phyloP scores from a whole-genome alignment of 2,113 vertebrate genomes.

The Crocuta crocuta region DNA sequence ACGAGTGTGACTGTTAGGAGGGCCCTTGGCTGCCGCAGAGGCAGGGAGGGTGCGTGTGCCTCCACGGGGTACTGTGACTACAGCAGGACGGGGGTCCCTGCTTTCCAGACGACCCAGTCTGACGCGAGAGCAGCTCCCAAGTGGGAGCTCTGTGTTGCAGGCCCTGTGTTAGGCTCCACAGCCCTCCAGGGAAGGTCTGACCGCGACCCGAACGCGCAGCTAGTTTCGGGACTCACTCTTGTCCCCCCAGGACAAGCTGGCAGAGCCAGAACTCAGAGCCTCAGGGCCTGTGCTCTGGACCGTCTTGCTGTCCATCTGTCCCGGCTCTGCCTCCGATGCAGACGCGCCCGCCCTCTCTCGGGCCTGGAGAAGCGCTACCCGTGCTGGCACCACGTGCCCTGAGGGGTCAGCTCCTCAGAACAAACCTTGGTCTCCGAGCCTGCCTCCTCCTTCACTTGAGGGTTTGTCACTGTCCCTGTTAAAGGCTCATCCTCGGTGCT shows the following conservation, averaged over 20 bases:
- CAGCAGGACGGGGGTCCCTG: not conserved
- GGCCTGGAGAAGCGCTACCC: not conserved
- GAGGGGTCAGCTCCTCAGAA: not conserved
- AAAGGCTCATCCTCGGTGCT: not conserved
- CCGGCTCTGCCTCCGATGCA: not conserved
- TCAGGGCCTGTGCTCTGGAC: not conserved
- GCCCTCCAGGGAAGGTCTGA: not conserved
- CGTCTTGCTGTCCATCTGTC: not conserved
- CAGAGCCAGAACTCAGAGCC: not conserved
- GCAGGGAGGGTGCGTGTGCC: not conserved
- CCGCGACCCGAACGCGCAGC: not conserved
- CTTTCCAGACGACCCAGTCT: not conserved
- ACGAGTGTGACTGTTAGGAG: not conserved
- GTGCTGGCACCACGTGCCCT: not conserved
- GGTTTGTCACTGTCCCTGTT: not conserved
- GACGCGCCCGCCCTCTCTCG: not conserved
- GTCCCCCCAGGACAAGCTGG: not conserved
- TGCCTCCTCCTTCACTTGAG: not conserved
- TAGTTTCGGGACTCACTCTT: not conserved
- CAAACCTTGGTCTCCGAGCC: not conserved
- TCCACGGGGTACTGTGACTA: not conserved
- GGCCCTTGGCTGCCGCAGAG: not conserved
- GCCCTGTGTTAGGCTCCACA: not conserved
- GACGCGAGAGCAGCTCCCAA: not conserved
- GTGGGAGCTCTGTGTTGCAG: not conserved